Evolutionary conservation across 1,140 invertebrate species (phyloP), one percentile per base, ranked within the genome.

Genomic region (Latrodectus geometricus): DNA sequence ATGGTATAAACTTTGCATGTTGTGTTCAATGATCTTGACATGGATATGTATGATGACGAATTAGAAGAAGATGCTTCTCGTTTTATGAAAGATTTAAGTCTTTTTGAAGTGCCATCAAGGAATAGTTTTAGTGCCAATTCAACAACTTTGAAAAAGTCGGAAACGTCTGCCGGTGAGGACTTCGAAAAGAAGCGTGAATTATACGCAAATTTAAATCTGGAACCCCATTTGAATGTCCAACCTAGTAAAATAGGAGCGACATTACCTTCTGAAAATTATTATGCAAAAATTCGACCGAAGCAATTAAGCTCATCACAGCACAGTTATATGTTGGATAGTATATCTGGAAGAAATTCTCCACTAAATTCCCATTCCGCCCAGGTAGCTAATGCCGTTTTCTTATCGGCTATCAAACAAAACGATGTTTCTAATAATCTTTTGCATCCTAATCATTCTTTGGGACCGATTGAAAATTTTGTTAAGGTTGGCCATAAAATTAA

Each of bases 391-490:
- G 78, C 78, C 21, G 79, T 66, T n/a, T 82, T 56, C 61, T 61
- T 82, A 9, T 73, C 79, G 20, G 72, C 79, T 12, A 54, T 73
- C 14, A 85, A 85, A 88, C 88, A 86, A 78, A 87, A 84, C 87
- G 89, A 81, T 80, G 87, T 80, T 66, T 49, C 66, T 20, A 81
- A n/a, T 11, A 79, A 50, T 70, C 17, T 84, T 12, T n/a, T 88
- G 70, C 70, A 88, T 69, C 15, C 74, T 73, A 88, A 86, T 66
- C 90, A 90, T 73, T 87, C 91, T 11, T 82, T 93, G 5, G 92
- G 92, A 70, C 92, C 92, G n/a, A 92, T 92, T 15, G 93, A 93
- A 87, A 93, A 92, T 89, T 93, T 93, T 86, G 90, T 92, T 12
- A 91, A 92, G 35, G 90, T 92, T 14, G 90, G 91, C 7, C 86